Evolutionary conservation across 2,888 invertebrate species (phyloP), one percentile per base, ranked within the genome.

Genomic region (Erebia epiphron): DNA sequence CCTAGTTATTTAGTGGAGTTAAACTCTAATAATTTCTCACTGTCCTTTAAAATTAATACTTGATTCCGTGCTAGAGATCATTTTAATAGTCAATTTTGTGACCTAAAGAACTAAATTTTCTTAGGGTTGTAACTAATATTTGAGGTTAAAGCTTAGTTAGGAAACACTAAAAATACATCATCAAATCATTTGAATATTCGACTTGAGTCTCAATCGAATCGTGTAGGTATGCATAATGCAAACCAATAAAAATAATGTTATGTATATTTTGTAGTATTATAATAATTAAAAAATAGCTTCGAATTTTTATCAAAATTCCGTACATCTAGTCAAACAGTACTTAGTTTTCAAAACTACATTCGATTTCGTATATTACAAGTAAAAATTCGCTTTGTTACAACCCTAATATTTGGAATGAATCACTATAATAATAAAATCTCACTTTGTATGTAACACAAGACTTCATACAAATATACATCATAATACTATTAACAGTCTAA

Each of bases 11-110:
- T 54, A 41, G n/a, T 18, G 61, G 63, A 74, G 73, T 70, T 68
- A 61, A 52, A 74, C 62, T 74, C 70, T 74, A 70, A 61, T n/a
- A 46, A 46, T 57, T 56, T 66, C 66, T 70, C 62, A 70, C 68
- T 70, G 66, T 68, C 70, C 41, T 43, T 62, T 63, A 56, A 63
- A 72, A 69, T 46, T 70, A 72, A 72, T 74, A 74, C 72, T 74
- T 60, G 50, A 69, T 65, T 69, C 54, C 52, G n/a, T 60, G 56
- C 49, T 49, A 68, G 74, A 74, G 74, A 74, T 74, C 73, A 58
- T 57, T 52, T 41, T 46, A 46, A 62, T 41, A 49, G 26, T 65
- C 26, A 13, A 21, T 61, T 43, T 66, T 65, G 65, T 69, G 52
- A 69, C 56, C 41, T 66, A 65, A 16, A 35, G 52, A 16, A 52